Conservation (phyloP, 2,113 vertebrate genomes). For the Etheostoma spectabile region DNA sequence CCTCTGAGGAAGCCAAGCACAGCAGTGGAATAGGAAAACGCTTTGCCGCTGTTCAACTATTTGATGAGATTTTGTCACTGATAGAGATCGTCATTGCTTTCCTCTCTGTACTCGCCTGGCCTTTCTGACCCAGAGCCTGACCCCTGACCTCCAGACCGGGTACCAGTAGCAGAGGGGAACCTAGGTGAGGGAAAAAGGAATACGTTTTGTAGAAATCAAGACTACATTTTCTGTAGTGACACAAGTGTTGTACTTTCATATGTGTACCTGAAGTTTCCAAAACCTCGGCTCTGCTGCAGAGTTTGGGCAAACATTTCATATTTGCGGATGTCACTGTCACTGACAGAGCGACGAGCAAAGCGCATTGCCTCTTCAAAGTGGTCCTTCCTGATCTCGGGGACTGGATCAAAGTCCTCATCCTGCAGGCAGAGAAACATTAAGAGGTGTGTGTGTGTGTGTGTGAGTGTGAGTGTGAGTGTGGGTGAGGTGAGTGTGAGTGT, state of each 20-base stretch:
- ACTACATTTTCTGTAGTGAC: conserved; percentile 83
- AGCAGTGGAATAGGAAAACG: background rate
- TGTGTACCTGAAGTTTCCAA: conserved; percentile 96
- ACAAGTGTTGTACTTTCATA: background rate
- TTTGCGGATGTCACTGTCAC: conserved; percentile 98
- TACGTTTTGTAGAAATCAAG: background rate
- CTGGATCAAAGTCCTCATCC: conserved; percentile 93
- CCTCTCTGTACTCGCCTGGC: conserved; percentile 71
- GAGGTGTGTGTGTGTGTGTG: background rate
- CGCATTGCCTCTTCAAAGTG: conserved; percentile 99
- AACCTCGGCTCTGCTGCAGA: conserved; percentile 98
- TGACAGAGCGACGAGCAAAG: conserved; percentile 97
- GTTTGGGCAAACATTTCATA: conserved; percentile 99
- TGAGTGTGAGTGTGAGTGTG: background rate
- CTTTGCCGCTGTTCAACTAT: background rate
- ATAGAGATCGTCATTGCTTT: conserved; percentile 85
- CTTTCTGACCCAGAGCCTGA: conserved; percentile 60
- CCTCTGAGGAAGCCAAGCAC: background rate
- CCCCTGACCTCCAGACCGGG: conserved; percentile 66
- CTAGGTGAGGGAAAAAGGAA: conserved; percentile 52
- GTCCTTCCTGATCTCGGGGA: conserved; percentile 97
- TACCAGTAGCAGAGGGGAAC: conserved; percentile 81
- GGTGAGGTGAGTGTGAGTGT: background rate
- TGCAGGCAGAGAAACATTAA: conserved; percentile 57
- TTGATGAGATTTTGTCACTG: conserved; percentile 70